phyloP scores from a whole-genome alignment of 2,113 vertebrate species.

The Micronycteris hirsuta region DNA sequence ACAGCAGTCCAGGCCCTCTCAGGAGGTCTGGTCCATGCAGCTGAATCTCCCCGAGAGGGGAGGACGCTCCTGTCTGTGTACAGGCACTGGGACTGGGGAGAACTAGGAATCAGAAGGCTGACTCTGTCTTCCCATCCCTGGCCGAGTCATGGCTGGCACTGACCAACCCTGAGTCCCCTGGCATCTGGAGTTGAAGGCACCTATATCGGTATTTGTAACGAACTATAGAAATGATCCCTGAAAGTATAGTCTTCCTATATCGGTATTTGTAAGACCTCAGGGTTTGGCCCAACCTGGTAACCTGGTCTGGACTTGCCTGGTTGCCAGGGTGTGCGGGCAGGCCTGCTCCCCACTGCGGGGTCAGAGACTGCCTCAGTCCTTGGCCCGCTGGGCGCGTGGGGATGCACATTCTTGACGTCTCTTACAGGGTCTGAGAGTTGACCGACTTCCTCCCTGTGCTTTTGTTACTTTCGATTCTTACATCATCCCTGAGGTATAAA shows the following conservation, averaged over 20 bases:
- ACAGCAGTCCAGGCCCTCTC: background rate
- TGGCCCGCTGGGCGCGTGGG: background rate
- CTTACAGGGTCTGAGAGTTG: background rate
- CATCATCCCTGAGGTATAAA: background rate
- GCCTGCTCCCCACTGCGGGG: background rate
- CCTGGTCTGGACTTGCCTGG: conserved; percentile 6
- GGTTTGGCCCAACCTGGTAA: background rate
- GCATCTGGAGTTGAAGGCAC: background rate
- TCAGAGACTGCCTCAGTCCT: background rate
- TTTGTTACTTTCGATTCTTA: background rate
- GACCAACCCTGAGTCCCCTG: background rate
- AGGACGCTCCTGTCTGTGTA: background rate
- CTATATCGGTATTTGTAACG: background rate
- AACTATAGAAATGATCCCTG: too few relatives aligned
- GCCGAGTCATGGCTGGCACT: background rate
- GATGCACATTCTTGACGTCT: accelerated
- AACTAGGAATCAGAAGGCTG: background rate
- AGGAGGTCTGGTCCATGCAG: background rate
- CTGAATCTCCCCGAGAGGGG: background rate
- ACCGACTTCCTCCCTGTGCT: background rate
- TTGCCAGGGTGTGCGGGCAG: background rate
- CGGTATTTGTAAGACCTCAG: background rate
- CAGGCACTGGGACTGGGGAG: background rate
- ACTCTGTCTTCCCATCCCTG: background rate
- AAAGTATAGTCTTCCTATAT: too few relatives aligned